Percentiles rank a stretch among this genome's conserved stretches.
phyloP scores from a whole-genome alignment of 2,888 invertebrate genomes.

The Octonoba sinensis region DNA sequence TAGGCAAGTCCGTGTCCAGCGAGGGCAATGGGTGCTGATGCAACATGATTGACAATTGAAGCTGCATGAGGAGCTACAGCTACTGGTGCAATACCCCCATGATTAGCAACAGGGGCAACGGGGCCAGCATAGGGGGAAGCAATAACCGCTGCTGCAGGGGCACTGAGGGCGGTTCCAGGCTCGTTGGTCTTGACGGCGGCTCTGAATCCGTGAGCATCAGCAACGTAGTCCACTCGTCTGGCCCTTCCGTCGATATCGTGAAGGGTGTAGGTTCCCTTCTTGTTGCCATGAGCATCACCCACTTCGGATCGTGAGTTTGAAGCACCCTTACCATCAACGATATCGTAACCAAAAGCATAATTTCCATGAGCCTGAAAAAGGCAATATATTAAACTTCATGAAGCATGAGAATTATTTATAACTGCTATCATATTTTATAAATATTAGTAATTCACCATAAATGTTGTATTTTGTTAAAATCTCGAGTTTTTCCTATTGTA shows the following conservation, averaged over 20 bases:
- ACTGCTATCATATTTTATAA: too few species aligned
- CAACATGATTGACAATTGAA: background rate
- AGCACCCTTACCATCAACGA: slow-evolving; percentile 44
- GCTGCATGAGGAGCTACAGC: slow-evolving; percentile 7
- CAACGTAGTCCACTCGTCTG: background rate
- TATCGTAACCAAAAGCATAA: slow-evolving; percentile 51
- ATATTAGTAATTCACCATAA: too few species aligned
- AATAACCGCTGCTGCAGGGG: slow-evolving; percentile 21
- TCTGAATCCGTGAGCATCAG: background rate
- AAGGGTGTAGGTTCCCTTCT: slow-evolving; percentile 1
- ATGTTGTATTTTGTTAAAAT: too few species aligned
- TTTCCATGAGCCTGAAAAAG: slow-evolving; percentile 32
- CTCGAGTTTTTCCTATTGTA: too few species aligned
- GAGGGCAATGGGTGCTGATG: background rate
- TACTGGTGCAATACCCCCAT: slow-evolving; percentile 5
- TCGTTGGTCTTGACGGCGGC: slow-evolving; percentile 6
- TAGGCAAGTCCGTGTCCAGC: slow-evolving; percentile 3
- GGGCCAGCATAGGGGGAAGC: slow-evolving; percentile 37
- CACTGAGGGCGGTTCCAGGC: slow-evolving; percentile 6
- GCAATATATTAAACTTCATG: too few species aligned
- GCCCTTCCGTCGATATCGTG: slow-evolving; percentile 4
- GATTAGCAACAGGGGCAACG: slow-evolving; percentile 14
- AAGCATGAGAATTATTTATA: too few species aligned
- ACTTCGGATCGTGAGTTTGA: slow-evolving; percentile 10
- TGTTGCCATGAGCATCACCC: background rate